Base-by-base conservation (phyloP, 1,140 invertebrate species). In the Marisa cornuarietis region DNA sequence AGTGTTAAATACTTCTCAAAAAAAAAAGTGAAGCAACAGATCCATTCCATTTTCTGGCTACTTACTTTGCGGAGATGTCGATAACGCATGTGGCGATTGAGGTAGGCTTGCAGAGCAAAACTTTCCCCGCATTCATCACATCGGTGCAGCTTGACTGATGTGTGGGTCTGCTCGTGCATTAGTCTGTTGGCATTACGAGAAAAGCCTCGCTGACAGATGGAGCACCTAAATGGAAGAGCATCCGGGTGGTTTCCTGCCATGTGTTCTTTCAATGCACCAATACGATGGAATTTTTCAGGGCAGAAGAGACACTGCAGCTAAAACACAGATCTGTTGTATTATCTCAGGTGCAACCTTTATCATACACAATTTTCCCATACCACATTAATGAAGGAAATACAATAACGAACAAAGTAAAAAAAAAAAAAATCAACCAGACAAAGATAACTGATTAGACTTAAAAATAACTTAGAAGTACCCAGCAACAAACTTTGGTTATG, bases 221-320 rank as follows among this genome's bases (percentile, higher is more conserved):
- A 10, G 49, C 76, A 77, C 63, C 51, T 66, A 65, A 68, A 77
- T 14, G 76, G 76, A 65, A 77, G 65, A 42, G 76, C 76, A 16
- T 68, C 65, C 9, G 76, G 76, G 49, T 77, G 76, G 9, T 54
- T 42, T 13, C 16, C 51, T n/a, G 65, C 61, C 54, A 77, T 77
- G 76, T 77, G 76, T 26, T 77, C 76, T 51, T 77, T 77, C 63
- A 77, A 65, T 18, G 62, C 42, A 26, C 76, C 65, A n/a, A 77
- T 66, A 51, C 49, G 65, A 54, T 51, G 76, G 63, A 77, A 77
- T 49, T 77, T 68, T n/a, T 77, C 65, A 13, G 63, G 18, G 51
- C 76, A 77, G 31, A 68, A 77, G 7, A 77, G 65, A 24, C 76
- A 77, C 76, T 77, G 76, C 42, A 77, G 58, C 76, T 77, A 65